These are phyloP conservation scores for Caprella mutica DNA, from an alignment of 2,888 invertebrate genomes.

Conservation along the genomic window DNA sequence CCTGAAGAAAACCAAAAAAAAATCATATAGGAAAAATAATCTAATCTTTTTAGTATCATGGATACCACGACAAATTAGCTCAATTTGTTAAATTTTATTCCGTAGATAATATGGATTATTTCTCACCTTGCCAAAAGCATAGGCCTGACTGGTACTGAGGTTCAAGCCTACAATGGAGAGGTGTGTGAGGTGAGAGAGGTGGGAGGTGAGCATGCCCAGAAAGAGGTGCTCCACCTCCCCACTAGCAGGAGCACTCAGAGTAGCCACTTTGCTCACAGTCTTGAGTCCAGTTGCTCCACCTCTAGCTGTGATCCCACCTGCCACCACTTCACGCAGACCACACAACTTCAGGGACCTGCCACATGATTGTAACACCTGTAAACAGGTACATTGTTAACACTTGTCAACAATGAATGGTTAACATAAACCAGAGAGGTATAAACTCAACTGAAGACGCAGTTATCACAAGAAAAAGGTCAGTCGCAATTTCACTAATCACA, in stretches of 20 bases:
- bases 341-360: slow-evolving; percentile 2
- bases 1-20: no score
- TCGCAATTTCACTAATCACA: no score
- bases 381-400: no score
- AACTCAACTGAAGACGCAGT: no score
- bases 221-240: slow-evolving; percentile 29
- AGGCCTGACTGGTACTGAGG: slow-evolving; percentile 21
- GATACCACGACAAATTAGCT: no score
- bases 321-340: slow-evolving; percentile 9
- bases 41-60: no score
- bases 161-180: slow-evolving; percentile 26
- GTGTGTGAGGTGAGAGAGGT: slow-evolving; percentile 30
- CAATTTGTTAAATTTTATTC: no score
- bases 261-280: slow-evolving; percentile 23
- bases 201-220: slow-evolving; percentile 20
- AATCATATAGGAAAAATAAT: no score
- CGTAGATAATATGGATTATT: no score
- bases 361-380: neutral
- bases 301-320: neutral
- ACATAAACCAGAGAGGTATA: no score
- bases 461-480: no score
- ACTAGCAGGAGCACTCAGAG: slow-evolving; percentile 20
- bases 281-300: slow-evolving; percentile 22
- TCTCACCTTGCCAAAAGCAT: slow-evolving; percentile 27
- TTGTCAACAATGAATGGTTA: no score